These are phyloP conservation scores for Ammodytes marinus DNA, from an alignment of 2,113 vertebrate genomes.

Conservation along the genomic window DNA sequence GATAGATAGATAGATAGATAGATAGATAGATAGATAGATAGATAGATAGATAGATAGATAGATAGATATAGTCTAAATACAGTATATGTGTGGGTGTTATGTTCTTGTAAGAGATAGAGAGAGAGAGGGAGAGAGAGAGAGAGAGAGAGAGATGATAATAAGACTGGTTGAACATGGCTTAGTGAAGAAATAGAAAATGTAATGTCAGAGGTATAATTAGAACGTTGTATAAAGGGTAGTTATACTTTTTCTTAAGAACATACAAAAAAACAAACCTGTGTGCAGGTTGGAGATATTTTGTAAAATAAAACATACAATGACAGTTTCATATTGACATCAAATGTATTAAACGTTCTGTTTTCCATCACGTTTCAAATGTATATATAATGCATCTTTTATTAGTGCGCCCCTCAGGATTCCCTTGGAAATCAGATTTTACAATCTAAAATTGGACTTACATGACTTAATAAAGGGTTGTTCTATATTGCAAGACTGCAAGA, in stretches of 20 bases:
- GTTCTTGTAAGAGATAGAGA: not conserved
- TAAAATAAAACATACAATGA: not conserved
- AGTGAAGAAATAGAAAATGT: not conserved
- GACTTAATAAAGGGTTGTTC: not conserved
- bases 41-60: too few relatives aligned
- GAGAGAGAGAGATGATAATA: not conserved
- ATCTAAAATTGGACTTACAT: not conserved
- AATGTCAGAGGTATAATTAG: constrained; percentile 22
- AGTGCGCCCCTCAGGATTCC: not conserved
- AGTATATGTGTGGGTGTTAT: constrained; percentile 1
- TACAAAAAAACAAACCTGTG: not conserved
- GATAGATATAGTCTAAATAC: not conserved
- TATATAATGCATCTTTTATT: not conserved
- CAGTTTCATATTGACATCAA: not conserved
- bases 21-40: too few relatives aligned
- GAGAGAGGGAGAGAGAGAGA: too few relatives aligned
- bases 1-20: too few relatives aligned
- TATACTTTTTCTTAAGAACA: not conserved
- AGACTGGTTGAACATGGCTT: not conserved
- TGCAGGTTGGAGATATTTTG: not conserved
- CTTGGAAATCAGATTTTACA: not conserved
- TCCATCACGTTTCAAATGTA: not conserved
- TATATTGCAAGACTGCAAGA: not conserved
- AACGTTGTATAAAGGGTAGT: not conserved
- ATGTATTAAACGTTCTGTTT: not conserved